Evolutionary conservation across 2,113 vertebrate species (phyloP).

Genomic region (Dolichotis patagonum): DNA sequence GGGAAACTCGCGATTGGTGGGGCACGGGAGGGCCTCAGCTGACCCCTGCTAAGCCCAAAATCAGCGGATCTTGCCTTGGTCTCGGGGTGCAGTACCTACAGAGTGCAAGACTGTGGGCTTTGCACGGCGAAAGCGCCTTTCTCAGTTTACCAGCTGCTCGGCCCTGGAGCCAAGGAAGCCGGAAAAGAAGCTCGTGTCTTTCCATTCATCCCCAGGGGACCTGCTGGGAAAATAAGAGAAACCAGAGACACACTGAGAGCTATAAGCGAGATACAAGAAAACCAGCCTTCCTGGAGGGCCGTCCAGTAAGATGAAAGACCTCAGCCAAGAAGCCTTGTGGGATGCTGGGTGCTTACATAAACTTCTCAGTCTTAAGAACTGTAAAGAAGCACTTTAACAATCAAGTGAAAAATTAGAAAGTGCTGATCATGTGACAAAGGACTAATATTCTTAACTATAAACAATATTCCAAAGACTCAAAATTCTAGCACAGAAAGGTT

Average conservation of each 20-base stretch:
- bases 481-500: background rate
- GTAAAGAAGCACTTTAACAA: background rate
- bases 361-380: background rate
- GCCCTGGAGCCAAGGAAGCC: background rate
- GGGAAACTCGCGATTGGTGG: background rate
- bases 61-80: background rate
- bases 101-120: background rate
- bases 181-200: background rate
- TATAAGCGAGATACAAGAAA: background rate
- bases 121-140: background rate
- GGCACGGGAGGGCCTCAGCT: background rate
- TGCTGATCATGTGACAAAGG: background rate
- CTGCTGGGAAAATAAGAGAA: background rate
- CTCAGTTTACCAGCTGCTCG: background rate
- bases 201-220: constrained; percentile 29
- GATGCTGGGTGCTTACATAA: background rate
- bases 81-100: background rate
- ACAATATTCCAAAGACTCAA: background rate
- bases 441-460: background rate
- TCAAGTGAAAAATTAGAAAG: background rate
- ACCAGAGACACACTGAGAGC: background rate
- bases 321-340: background rate
- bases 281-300: background rate
- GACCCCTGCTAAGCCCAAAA: background rate
- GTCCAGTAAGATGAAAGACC: background rate